Base-by-base conservation (phyloP, 2,888 invertebrate species). In the Diloba caeruleocephala region DNA sequence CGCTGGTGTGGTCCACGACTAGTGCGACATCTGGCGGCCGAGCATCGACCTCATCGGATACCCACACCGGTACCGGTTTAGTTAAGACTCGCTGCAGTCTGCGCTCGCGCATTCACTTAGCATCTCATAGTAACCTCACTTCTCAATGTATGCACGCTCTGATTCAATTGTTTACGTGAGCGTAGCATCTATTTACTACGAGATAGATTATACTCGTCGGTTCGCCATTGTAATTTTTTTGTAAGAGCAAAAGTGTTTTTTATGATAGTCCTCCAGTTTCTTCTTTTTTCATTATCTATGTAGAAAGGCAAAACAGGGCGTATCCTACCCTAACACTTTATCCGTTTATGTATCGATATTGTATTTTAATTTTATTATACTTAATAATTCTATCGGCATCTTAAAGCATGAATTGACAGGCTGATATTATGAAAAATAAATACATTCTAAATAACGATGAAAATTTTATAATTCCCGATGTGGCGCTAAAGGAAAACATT, bases 11-110 rank as follows among this genome's bases (percentile, higher is more conserved):
- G 74, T 73, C 67, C 58, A 64, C 33, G 48, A 59, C 50, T 46
- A 65, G 38, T 58, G 76, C 77, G 77, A 78, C 84, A 85, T 83
- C 82, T 85, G 86, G 81, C 60, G 78, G 72, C 70, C 83, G 86
- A 71, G 65, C 86, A 73, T 71, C 83, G 86, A 87, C 86, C 86
- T 62, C 66, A 43, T 56, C 54, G 43, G 46, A n/a, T n/a, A n/a
- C n/a, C n/a, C 50, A 46, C 53, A 48, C 42, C 56, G 52, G 54
- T 64, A 57, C 64, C 64, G 65, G 65, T 65, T 68, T 65, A 51
- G 50, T 33, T 49, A 51, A 66, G 70, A 70, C 73, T 67, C 71
- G 34, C 50, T 72, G 76, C 79, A 79, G 75, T 74, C 73, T 73
- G 76, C 65, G 58, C 63, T 41, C 34, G 60, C 69, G 67, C 72